Percentiles rank a stretch among this genome's conserved stretches.
Evolutionary conservation across 1,140 invertebrate species (phyloP).

Genomic region (Penaeus chinensis): DNA sequence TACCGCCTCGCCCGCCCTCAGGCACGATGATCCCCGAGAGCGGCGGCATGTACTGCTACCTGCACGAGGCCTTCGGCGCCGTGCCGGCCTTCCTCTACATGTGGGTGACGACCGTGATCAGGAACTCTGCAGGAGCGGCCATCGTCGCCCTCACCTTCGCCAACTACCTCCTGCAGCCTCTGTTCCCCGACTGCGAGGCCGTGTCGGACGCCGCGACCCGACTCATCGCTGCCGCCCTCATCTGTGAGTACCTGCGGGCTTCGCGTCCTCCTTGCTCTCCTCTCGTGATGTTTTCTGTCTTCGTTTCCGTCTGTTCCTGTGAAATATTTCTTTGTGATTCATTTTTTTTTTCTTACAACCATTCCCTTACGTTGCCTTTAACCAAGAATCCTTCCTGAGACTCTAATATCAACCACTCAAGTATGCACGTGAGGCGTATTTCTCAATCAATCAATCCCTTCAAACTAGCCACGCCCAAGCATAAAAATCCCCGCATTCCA

Average conservation of each 20-base stretch:
- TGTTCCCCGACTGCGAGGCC: conserved; percentile 78
- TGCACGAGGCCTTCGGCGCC: conserved; percentile 89
- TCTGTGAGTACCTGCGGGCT: conserved; percentile 74
- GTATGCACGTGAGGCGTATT: too few species aligned
- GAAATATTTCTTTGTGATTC: not conserved
- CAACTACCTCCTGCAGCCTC: conserved; percentile 86
- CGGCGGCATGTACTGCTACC: conserved; percentile 94
- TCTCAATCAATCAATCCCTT: too few species aligned
- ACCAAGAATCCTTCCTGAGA: too few species aligned
- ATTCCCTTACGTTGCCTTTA: too few species aligned
- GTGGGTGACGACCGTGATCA: conserved; percentile 79
- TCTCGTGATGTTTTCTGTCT: conserved; percentile 13
- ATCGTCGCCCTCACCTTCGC: conserved; percentile 93
- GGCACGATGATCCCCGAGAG: conserved; percentile 79
- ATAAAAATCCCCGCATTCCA: not conserved
- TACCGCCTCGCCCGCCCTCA: conserved; percentile 30
- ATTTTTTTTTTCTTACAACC: too few species aligned
- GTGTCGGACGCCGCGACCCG: conserved; percentile 74
- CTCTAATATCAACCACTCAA: too few species aligned
- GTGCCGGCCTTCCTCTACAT: conserved; percentile 92
- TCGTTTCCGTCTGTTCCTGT: not conserved
- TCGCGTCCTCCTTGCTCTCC: not conserved
- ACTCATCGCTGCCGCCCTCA: conserved; percentile 78
- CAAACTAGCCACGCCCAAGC: too few species aligned
- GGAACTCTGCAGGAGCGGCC: conserved; percentile 85